Conservation (phyloP, 1,140 invertebrate species). For the Agraylea sexmaculata region DNA sequence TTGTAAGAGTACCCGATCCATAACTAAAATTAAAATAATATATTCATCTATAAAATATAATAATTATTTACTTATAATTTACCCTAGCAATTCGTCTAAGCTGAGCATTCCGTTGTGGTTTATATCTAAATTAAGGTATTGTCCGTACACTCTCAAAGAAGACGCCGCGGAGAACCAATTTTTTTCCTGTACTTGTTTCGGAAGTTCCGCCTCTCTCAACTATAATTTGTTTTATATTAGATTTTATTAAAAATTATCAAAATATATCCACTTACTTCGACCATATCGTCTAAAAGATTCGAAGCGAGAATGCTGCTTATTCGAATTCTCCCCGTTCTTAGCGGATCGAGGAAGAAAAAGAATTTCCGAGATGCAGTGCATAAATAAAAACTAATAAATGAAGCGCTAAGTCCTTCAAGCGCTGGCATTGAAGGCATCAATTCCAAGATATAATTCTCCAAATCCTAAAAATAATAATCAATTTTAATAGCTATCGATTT, state of each 20-base stretch:
- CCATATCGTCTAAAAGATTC: conserved; percentile 82
- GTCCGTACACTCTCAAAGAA: conserved; percentile 80
- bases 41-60: conserved; percentile 1
- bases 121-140: conserved; percentile 85
- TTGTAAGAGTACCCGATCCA: conserved; percentile 83
- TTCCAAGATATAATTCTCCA: conserved; percentile 92
- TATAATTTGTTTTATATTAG: conserved; percentile 26
- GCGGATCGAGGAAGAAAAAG: conserved; percentile 87
- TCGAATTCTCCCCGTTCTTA: conserved; percentile 74
- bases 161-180: conserved; percentile 95
- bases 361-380: conserved; percentile 93
- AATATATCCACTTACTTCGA: conserved; percentile 48
- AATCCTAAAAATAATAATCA: conserved; percentile 49
- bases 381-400: conserved; percentile 92
- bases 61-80: conserved; percentile 21
- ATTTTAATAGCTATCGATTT: neutral
- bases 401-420: conserved; percentile 79
- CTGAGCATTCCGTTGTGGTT: conserved; percentile 95
- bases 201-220: conserved; percentile 74
- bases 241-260: conserved; percentile 1
- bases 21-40: conserved; percentile 45
- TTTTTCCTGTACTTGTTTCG: conserved; percentile 69
- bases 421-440: conserved; percentile 84
- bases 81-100: conserved; percentile 76
- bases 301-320: conserved; percentile 87